Evolutionary conservation across 2,113 vertebrate species (phyloP), one percentile per base, ranked within the genome.

Genomic region (Charadrius vociferus): DNA sequence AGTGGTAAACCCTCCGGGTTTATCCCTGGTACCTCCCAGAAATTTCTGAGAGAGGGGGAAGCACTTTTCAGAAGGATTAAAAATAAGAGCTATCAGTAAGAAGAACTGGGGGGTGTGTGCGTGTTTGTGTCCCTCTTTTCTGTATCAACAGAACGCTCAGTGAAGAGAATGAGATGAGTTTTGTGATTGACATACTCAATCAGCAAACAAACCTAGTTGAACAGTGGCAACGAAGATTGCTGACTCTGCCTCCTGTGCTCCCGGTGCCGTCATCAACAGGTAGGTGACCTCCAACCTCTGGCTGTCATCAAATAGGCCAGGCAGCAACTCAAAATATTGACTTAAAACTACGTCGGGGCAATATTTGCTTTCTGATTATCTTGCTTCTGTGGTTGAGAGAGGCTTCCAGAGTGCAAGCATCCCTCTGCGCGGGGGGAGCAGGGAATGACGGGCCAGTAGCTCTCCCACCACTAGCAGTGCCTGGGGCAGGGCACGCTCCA

Each of bases 201-300:
- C 83, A 79, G 68, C 68, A 93, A 92, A 90, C 92, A 93, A 74
- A 67, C n/a, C 72, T 66, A 47, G 82, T 1, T 84, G 83, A 87
- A 86, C 61, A 72, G 66, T 39, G 62, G 65, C 49, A 26, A 75
- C 24, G 86, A 88, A 92, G 88, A 84, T 68, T 72, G 61, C 65
- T 84, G 94, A 58, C 52, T 50, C 47, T 83, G 67, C 61, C 90
- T 95, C 53, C 83, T 49, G 47, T 41, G 49, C 37, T 92, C 68
- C 91, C 20, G 92, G 39, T 87, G 83, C 81, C 10, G 0, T 52
- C 92, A 49, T 63, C 23, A 14, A 91, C 93, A 97, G 92, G 94
- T 96, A 97, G 88, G 96, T 95, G 92, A 96, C 88, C 90, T 96
- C 86, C 39, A 84, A 6, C 81, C 91, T 95, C 82, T 50, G 43